phyloP scores from a whole-genome alignment of 2,113 vertebrate species.

The Sander vitreus region DNA sequence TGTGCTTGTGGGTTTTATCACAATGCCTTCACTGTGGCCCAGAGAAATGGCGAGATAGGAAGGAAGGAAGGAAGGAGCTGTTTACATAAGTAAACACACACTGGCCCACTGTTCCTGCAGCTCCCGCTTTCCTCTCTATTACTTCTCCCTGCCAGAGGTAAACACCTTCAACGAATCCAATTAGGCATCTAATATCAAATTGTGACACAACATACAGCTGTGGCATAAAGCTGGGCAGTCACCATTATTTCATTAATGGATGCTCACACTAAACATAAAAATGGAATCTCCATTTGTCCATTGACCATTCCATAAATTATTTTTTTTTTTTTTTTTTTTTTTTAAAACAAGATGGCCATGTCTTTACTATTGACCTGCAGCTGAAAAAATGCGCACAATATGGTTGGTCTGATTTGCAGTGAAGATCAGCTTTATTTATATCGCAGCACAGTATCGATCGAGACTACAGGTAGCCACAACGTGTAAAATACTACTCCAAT shows the following conservation, averaged over 20 bases:
- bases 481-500: background rate
- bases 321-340: background rate
- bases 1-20: conserved; percentile 30
- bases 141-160: conserved; percentile 11
- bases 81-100: conserved; percentile 48
- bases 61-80: conserved; percentile 33
- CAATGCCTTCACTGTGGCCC: conserved; percentile 14
- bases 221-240: background rate
- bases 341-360: background rate
- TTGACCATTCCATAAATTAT: background rate
- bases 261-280: background rate
- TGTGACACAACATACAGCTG: background rate
- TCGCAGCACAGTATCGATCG: background rate
- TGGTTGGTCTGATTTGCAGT: background rate
- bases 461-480: background rate
- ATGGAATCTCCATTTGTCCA: background rate
- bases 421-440: background rate
- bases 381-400: background rate
- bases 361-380: background rate
- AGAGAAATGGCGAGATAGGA: conserved; percentile 12
- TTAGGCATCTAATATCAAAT: background rate
- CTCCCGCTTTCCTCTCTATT: background rate
- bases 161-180: background rate
- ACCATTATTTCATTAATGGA: background rate
- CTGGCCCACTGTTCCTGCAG: conserved; percentile 14